Percentiles rank a stretch among this genome's conserved stretches.
Conservation (phyloP, 30 jellyfish, hydroid and myxozoan species). For the Haliclystus octoradiatus region DNA sequence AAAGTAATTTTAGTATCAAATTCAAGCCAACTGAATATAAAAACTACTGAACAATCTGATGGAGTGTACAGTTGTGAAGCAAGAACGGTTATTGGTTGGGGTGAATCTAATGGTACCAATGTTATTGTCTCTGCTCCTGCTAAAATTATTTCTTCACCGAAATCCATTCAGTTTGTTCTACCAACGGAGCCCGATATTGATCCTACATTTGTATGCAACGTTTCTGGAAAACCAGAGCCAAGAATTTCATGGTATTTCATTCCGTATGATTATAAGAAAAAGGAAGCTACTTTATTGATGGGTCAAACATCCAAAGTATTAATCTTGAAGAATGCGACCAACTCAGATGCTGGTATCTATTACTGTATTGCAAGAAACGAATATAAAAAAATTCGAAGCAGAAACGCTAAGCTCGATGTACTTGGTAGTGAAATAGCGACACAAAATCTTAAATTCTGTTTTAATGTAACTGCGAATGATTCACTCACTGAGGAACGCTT, state of each 20-base stretch:
- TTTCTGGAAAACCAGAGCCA: constrained; percentile 10
- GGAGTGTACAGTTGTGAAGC: constrained; percentile 12
- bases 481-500: not conserved
- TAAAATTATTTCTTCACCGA: constrained; percentile 2
- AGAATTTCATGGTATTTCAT: constrained; percentile 10
- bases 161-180: not conserved
- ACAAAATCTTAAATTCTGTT: constrained; percentile 1
- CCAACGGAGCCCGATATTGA: not conserved
- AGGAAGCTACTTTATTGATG: not conserved
- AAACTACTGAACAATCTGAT: not conserved
- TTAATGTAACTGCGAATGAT: constrained; percentile 1
- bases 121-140: constrained; percentile 1
- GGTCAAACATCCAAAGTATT: constrained; percentile 1
- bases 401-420: constrained; percentile 49
- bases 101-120: not conserved
- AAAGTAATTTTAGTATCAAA: not conserved
- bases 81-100: not conserved
- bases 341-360: constrained; percentile 11
- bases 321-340: not conserved
- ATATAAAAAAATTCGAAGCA: constrained; percentile 6
- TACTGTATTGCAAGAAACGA: constrained; percentile 23
- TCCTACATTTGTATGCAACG: constrained; percentile 20
- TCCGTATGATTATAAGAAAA: not conserved
- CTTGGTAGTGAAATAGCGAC: constrained; percentile 25
- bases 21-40: not conserved